Evolutionary conservation across 2,888 invertebrate genomes (phyloP).

Genomic region (Chrysodeixis includens): DNA sequence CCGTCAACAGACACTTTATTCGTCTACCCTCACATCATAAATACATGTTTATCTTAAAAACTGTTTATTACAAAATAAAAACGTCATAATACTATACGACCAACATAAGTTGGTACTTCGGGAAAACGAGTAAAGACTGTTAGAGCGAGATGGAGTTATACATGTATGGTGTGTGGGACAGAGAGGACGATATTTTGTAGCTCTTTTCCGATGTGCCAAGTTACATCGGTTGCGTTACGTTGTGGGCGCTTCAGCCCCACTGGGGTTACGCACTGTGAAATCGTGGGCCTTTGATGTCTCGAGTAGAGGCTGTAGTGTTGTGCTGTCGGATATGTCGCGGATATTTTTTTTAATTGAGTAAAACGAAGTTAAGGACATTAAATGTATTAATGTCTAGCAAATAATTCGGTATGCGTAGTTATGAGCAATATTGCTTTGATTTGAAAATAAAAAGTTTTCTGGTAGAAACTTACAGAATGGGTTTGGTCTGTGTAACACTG

Average conservation of each 20-base stretch:
- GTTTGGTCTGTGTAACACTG: no score
- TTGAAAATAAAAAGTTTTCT: no score
- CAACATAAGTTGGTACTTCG: background rate
- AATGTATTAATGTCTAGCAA: no score
- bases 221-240: background rate
- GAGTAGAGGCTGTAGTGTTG: conserved; percentile 31
- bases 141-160: background rate
- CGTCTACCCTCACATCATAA: background rate
- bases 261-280: conserved; percentile 15
- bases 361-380: no score
- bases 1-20: background rate
- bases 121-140: background rate
- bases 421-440: no score
- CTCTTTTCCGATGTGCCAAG: background rate
- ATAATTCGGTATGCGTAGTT: no score
- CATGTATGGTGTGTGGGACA: background rate
- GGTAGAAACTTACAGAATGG: no score
- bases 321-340: conserved; percentile 18
- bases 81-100: no score
- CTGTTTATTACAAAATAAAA: background rate
- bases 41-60: background rate
- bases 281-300: conserved; percentile 45
- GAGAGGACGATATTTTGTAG: background rate
- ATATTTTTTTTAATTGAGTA: background rate
- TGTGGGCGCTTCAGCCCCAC: conserved; percentile 11